Percentiles rank a stretch among this genome's conserved stretches.
Conservation (phyloP, 2,113 vertebrate genomes). For the Ophthalmolycus amberensis region DNA sequence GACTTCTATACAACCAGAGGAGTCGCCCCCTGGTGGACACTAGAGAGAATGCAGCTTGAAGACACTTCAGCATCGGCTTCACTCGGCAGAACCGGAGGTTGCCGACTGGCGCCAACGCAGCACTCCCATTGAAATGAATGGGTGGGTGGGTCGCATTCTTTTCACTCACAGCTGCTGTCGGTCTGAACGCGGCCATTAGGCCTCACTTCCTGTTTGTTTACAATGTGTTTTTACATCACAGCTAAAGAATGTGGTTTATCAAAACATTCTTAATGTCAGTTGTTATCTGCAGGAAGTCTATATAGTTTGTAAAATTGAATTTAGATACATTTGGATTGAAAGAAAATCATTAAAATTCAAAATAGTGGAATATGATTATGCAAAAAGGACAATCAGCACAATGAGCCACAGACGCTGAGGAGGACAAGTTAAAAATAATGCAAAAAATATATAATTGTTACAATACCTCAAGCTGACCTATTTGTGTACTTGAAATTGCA, state of each 20-base stretch:
- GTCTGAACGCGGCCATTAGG: too few relatives aligned
- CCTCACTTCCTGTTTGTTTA: too few relatives aligned
- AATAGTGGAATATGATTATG: constrained; percentile 23
- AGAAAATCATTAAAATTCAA: neutral
- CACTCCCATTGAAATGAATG: neutral
- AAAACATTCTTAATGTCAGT: too few relatives aligned
- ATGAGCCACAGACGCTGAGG: neutral
- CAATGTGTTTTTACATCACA: too few relatives aligned
- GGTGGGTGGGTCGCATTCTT: neutral
- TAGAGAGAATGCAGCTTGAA: neutral
- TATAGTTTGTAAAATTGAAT: too few relatives aligned
- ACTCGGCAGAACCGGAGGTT: too few relatives aligned
- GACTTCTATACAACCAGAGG: neutral
- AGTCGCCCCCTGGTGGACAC: neutral
- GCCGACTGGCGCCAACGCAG: neutral
- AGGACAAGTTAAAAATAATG: neutral
- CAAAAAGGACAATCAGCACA: too few relatives aligned
- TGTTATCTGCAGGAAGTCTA: neutral
- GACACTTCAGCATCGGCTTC: too few relatives aligned
- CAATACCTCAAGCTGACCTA: neutral
- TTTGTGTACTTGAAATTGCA: neutral
- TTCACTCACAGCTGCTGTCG: too few relatives aligned
- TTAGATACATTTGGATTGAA: too few relatives aligned
- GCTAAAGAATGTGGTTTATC: too few relatives aligned
- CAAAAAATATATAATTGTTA: too few relatives aligned